phyloP scores from a whole-genome alignment of 2,113 vertebrate genomes.

The Phalacrocorax brasilianus region DNA sequence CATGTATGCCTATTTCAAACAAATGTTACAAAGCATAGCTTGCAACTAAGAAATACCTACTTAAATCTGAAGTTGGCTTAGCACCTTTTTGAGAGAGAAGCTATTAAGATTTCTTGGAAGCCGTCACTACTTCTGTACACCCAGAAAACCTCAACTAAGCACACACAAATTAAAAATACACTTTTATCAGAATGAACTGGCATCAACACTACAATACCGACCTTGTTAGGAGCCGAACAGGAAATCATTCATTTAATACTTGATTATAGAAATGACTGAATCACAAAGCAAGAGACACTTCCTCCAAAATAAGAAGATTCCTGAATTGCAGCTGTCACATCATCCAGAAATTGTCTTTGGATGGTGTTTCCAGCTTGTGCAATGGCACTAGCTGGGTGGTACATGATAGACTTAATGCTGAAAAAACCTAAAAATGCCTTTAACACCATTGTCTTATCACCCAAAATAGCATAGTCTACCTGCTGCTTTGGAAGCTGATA shows the following conservation, averaged over 20 bases:
- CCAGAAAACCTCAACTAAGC: background rate
- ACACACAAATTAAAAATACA: conserved; percentile 13
- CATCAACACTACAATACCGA: background rate
- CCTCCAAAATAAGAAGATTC: conserved; percentile 14
- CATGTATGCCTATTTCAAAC: background rate
- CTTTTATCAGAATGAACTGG: conserved; percentile 12
- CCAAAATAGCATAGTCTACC: background rate
- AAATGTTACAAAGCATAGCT: background rate
- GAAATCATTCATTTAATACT: conserved; percentile 39
- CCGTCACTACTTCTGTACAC: background rate
- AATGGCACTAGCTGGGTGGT: background rate
- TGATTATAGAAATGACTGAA: conserved; percentile 26
- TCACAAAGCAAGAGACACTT: conserved; percentile 30
- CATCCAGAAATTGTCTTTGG: conserved; percentile 16
- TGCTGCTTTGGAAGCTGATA: background rate
- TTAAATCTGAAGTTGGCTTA: background rate
- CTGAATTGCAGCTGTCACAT: conserved; percentile 25
- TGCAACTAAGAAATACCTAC: background rate
- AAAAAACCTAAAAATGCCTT: background rate
- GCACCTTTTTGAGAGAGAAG: background rate
- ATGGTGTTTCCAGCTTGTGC: background rate
- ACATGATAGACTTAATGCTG: background rate
- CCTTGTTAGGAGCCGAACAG: conserved; percentile 7
- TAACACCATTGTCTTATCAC: background rate
- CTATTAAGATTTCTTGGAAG: background rate